Conservation (phyloP, 2,797 vertebrate species). For the Trachurus trachurus region DNA sequence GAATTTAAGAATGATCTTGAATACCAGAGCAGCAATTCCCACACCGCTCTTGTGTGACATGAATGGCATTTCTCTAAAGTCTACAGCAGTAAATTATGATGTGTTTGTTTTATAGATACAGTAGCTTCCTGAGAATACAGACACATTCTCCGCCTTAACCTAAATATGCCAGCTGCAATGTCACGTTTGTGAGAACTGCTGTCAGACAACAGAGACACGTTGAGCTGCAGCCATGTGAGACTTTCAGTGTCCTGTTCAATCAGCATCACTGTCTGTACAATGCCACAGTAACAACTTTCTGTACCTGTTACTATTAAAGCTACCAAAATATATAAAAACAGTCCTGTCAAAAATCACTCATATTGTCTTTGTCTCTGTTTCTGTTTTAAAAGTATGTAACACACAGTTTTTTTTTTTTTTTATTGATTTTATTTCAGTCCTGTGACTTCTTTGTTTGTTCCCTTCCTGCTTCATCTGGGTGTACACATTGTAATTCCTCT, state of each 20-base stretch:
- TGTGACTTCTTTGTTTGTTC: background rate
- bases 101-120: background rate
- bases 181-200: constrained; percentile 14
- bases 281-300: constrained; percentile 6
- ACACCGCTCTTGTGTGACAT: background rate
- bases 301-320: too few relatives aligned
- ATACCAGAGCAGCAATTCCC: background rate
- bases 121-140: constrained; percentile 21
- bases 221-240: constrained; percentile 46
- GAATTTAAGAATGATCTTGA: background rate
- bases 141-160: constrained; percentile 35
- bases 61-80: background rate
- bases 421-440: background rate
- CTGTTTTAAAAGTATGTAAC: too few relatives aligned
- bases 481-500: background rate
- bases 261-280: background rate
- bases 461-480: background rate
- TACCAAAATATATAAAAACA: too few relatives aligned
- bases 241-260: constrained; percentile 34
- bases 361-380: too few relatives aligned
- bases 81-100: background rate
- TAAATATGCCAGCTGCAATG: constrained; percentile 21
- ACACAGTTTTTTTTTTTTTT: background rate
- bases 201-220: background rate
- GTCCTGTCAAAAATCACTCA: too few relatives aligned